Conservation (phyloP, 2,888 invertebrate genomes). For the Therioaphis trifolii region DNA sequence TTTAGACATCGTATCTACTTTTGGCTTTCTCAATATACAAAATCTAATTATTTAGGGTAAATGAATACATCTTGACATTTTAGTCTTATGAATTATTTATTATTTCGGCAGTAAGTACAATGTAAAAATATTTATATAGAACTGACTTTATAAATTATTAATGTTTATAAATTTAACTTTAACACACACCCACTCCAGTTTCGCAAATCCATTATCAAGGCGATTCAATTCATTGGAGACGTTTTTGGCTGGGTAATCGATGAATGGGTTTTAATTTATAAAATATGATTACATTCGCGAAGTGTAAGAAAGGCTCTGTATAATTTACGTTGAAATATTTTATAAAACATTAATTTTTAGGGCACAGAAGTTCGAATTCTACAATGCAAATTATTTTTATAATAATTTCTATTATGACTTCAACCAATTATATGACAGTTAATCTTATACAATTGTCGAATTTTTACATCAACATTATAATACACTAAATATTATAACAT, state of each 20-base stretch:
- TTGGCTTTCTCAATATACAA: not conserved
- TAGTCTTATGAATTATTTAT: slow-evolving; percentile 41
- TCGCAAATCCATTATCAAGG: not conserved
- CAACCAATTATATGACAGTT: too few species aligned
- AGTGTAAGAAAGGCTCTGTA: too few species aligned
- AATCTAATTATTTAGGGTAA: slow-evolving; percentile 9
- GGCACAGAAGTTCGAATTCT: too few species aligned
- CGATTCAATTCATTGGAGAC: not conserved
- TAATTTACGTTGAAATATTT: too few species aligned
- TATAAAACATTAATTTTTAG: too few species aligned
- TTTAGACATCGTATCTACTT: not conserved
- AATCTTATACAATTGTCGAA: too few species aligned
- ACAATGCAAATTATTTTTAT: too few species aligned
- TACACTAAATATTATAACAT: too few species aligned
- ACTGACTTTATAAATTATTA: slow-evolving; percentile 2
- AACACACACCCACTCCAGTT: not conserved
- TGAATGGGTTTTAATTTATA: not conserved
- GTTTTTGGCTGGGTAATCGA: not conserved
- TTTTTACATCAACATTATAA: too few species aligned
- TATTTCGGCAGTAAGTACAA: not conserved
- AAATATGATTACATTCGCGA: not conserved
- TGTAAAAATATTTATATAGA: not conserved
- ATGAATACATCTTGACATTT: not conserved
- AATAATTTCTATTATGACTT: too few species aligned
- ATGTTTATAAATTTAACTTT: slow-evolving; percentile 10